Conservation (phyloP, 2,797 vertebrate species). For the Rousettus madagascariensis region DNA sequence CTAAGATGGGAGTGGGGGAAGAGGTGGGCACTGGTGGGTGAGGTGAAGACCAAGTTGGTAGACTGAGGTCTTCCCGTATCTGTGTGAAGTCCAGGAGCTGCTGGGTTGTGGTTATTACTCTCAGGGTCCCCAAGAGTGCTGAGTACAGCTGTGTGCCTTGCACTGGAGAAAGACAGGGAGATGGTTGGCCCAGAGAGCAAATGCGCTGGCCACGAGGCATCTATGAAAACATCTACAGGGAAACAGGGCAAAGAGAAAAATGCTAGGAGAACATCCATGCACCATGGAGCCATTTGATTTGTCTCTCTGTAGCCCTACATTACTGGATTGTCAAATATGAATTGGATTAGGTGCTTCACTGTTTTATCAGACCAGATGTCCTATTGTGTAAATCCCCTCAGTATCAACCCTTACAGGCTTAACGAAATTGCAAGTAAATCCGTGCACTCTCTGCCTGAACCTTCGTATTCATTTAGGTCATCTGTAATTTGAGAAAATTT, state of each 20-base stretch:
- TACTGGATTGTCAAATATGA: constrained; percentile 24
- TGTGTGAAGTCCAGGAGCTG: background rate
- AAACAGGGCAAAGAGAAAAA: background rate
- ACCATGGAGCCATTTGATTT: background rate
- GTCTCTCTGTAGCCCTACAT: background rate
- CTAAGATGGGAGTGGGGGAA: background rate
- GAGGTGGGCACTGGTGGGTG: too few species aligned
- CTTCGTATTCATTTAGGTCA: constrained; percentile 62
- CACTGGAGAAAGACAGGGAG: background rate
- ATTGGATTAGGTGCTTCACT: background rate
- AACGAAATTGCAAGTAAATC: constrained; percentile 54
- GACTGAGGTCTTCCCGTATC: background rate
- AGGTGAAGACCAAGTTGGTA: background rate
- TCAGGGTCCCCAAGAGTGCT: background rate
- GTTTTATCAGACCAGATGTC: constrained; percentile 48
- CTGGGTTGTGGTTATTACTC: background rate
- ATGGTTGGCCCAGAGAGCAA: too few species aligned
- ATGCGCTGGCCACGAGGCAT: background rate
- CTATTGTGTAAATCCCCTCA: background rate
- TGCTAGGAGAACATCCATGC: background rate
- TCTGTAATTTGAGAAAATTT: constrained; percentile 68
- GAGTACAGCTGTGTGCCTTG: background rate
- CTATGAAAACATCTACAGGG: background rate
- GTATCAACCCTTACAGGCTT: background rate
- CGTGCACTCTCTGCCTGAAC: constrained; percentile 29